Percentiles rank a stretch among this genome's conserved stretches.
phyloP scores from a whole-genome alignment of 2,113 vertebrate species.

The Pica pica region DNA sequence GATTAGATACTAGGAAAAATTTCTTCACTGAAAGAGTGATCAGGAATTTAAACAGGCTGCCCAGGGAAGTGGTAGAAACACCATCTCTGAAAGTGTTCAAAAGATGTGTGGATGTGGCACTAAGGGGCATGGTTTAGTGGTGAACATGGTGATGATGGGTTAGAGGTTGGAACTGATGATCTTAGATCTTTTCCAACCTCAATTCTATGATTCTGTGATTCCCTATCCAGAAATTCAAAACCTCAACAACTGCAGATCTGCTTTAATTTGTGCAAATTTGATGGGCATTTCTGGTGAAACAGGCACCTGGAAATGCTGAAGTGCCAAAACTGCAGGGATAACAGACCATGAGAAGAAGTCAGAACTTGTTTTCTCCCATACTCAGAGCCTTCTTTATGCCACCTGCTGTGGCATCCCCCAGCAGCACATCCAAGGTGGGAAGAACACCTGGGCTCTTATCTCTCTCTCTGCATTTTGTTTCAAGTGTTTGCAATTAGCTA shows the following conservation, averaged over 20 bases:
- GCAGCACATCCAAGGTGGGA: background rate
- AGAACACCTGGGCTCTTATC: background rate
- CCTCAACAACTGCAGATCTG: background rate
- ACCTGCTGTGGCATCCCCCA: background rate
- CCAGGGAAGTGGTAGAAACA: background rate
- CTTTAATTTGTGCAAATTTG: background rate
- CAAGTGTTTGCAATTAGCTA: background rate
- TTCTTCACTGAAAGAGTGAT: background rate
- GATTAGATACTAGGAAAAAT: background rate
- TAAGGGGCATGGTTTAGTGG: background rate
- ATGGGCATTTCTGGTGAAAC: background rate
- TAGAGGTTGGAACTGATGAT: background rate
- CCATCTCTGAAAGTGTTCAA: background rate
- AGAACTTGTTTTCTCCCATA: background rate
- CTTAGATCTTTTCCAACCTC: background rate
- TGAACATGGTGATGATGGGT: background rate
- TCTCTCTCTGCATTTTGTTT: background rate
- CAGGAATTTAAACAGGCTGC: background rate
- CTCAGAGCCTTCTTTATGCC: background rate
- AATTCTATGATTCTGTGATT: background rate
- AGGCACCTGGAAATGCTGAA: background rate
- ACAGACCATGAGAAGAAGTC: background rate
- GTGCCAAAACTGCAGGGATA: background rate
- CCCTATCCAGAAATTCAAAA: background rate
- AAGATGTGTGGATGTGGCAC: background rate